Conservation (phyloP, 2,888 invertebrate genomes). For the Netelia inedita region DNA sequence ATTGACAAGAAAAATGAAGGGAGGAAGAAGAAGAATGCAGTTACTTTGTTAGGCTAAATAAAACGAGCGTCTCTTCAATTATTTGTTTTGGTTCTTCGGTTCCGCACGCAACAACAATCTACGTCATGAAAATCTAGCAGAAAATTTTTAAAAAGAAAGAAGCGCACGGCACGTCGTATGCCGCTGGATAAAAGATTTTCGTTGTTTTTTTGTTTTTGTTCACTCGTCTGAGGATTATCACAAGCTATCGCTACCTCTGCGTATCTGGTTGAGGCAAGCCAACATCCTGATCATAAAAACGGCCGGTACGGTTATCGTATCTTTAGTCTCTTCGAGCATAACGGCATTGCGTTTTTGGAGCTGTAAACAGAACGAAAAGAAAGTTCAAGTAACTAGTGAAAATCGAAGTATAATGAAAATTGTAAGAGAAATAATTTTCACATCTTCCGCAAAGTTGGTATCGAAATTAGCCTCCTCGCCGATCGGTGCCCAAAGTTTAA, state of each 20-base stretch:
- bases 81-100: background rate
- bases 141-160: conserved; percentile 48
- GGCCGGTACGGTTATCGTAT: conserved; percentile 95
- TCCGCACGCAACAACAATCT: background rate
- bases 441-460: conserved; percentile 88
- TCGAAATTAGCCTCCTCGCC: conserved; percentile 88
- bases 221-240: conserved; percentile 72
- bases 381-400: background rate
- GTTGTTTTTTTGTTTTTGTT: conserved; percentile 26
- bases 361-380: conserved; percentile 84
- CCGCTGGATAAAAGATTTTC: conserved; percentile 50
- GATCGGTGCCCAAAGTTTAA: conserved; percentile 93
- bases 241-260: conserved; percentile 85
- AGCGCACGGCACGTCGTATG: conserved; percentile 54
- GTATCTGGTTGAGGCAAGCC: conserved; percentile 89
- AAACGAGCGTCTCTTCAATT: conserved; percentile 23
- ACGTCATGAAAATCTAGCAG: conserved; percentile 35
- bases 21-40: conserved; percentile 37
- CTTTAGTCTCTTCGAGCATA: conserved; percentile 94
- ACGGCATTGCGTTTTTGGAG: conserved; percentile 91
- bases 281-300: conserved; percentile 93
- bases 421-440: conserved; percentile 78
- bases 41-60: conserved; percentile 61
- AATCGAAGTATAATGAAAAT: conserved; percentile 52
- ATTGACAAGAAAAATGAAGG: conserved; percentile 8